phyloP scores from a whole-genome alignment of 2,113 vertebrate genomes.

The Hippoglossus stenolepis region DNA sequence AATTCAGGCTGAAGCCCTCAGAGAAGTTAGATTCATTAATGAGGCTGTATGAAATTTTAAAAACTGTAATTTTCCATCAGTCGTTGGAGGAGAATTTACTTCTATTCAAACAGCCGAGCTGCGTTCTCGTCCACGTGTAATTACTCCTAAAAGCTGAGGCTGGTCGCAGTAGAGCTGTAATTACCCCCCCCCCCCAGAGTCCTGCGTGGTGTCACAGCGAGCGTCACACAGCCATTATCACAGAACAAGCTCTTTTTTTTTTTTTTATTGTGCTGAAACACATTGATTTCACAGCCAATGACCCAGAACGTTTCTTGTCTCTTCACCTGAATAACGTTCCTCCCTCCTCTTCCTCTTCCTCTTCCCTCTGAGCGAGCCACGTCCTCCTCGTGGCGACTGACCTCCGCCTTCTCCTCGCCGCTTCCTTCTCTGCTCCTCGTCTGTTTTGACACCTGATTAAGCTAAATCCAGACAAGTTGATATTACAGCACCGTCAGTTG shows the following conservation, averaged over 20 bases:
- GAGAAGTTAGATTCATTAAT: background rate
- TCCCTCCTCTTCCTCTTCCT: background rate
- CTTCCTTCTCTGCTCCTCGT: background rate
- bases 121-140: constrained; percentile 34
- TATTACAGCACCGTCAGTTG: constrained; percentile 1
- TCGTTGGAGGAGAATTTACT: background rate
- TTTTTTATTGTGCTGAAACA: constrained; percentile 29
- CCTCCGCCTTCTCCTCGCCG: background rate
- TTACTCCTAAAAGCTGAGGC: constrained; percentile 48
- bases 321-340: background rate
- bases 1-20: no score
- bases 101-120: constrained; percentile 3
- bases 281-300: constrained; percentile 53
- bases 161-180: constrained; percentile 45
- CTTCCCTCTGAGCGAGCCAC: background rate
- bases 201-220: constrained; percentile 24
- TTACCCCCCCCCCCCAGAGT: constrained; percentile 47
- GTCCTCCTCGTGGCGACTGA: background rate
- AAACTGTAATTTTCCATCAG: background rate
- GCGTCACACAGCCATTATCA: constrained; percentile 43
- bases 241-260: constrained; percentile 6
- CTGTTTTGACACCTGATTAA: constrained; percentile 35
- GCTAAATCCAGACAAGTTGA: constrained; percentile 29
- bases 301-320: constrained; percentile 51
- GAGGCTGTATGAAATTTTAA: background rate